Evolutionary conservation across 1,140 invertebrate species (phyloP).

Genomic region (Pomacea maculata): DNA sequence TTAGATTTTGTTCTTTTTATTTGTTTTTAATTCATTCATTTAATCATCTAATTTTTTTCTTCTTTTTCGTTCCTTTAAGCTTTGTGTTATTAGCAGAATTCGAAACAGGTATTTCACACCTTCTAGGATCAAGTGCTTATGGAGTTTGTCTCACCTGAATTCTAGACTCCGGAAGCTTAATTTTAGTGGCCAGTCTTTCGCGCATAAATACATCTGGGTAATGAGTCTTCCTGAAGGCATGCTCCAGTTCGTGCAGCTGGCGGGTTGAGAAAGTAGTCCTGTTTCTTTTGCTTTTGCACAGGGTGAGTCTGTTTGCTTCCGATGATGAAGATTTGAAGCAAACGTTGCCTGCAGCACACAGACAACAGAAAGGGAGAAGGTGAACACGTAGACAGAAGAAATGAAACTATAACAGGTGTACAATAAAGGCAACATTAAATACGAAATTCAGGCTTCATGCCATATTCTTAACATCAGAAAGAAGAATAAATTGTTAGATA

Average conservation of each 20-base stretch:
- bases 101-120: neutral
- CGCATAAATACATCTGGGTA: constrained; percentile 63
- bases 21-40: neutral
- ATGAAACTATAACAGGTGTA: too few species aligned
- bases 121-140: neutral
- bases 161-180: constrained; percentile 58
- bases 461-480: too few species aligned
- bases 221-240: constrained; percentile 60
- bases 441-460: too few species aligned
- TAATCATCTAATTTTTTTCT: neutral
- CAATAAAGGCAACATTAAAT: too few species aligned
- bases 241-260: constrained; percentile 62
- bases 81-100: neutral
- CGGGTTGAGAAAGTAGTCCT: constrained; percentile 60
- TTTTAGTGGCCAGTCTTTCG: constrained; percentile 55
- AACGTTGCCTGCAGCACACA: too few species aligned
- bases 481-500: too few species aligned
- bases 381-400: too few species aligned
- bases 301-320: neutral
- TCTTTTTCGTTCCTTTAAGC: neutral
- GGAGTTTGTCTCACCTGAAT: constrained; percentile 49
- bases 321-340: too few species aligned
- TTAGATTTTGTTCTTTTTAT: neutral
- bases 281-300: constrained; percentile 50
- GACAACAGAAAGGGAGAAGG: too few species aligned